phyloP scores from a whole-genome alignment of 2,888 invertebrate species.

The Thereva nobilitata region DNA sequence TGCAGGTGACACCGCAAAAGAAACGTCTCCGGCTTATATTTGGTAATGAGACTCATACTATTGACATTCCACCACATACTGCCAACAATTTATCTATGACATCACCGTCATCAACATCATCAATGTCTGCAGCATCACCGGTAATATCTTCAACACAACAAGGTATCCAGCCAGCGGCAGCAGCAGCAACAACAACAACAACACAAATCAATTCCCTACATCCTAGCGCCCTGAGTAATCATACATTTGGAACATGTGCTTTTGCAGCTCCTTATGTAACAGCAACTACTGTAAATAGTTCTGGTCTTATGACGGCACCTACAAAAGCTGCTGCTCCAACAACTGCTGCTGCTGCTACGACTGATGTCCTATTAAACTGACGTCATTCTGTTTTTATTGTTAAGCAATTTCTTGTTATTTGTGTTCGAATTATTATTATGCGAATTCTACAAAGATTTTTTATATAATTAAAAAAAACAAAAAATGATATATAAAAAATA shows the following conservation, averaged over 20 bases:
- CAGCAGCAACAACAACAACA: conserved; percentile 32
- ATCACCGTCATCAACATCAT: conserved; percentile 40
- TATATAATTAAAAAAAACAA: conserved; percentile 23
- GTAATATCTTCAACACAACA: conserved; percentile 40
- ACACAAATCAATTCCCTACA: conserved; percentile 24
- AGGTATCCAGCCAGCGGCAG: conserved; percentile 44
- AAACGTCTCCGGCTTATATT: conserved; percentile 85
- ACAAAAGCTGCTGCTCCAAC: conserved; percentile 36
- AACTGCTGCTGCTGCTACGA: conserved; percentile 38
- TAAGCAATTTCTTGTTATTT: conserved; percentile 33
- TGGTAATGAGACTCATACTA: conserved; percentile 86
- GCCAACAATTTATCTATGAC: conserved; percentile 59
- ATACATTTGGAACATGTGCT: conserved; percentile 56
- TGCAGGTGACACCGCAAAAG: conserved; percentile 69
- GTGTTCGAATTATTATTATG: conserved; percentile 32
- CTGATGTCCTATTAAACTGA: conserved; percentile 42
- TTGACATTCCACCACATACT: conserved; percentile 80
- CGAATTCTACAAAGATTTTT: conserved; percentile 30
- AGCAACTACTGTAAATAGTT: conserved; percentile 34
- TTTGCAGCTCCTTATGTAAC: conserved; percentile 50
- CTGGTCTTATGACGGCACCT: conserved; percentile 29
- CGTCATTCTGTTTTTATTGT: conserved; percentile 37
- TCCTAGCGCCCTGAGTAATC: conserved; percentile 49
- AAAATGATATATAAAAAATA: conserved; percentile 19
- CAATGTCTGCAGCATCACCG: conserved; percentile 38